Evolutionary conservation across 2,113 vertebrate genomes (phyloP).

Genomic region (Ictidomys tridecemlineatus): DNA sequence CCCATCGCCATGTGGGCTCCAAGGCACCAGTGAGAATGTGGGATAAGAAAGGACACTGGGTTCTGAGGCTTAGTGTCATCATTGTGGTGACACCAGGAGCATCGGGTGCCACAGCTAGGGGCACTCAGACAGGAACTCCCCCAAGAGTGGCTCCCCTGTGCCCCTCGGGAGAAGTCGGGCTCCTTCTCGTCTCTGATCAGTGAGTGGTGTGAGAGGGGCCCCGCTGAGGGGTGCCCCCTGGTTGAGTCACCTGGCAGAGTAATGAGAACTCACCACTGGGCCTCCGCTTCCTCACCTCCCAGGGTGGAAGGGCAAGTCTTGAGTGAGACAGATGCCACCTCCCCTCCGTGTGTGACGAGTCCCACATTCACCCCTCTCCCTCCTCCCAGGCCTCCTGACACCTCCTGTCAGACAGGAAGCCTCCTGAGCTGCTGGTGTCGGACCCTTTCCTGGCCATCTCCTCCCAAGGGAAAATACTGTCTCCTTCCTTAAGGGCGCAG

Average conservation of each 20-base stretch:
- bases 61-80: not conserved
- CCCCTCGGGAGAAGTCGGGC: not conserved
- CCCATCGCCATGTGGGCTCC: too few relatives aligned
- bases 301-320: not conserved
- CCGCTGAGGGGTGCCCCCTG: not conserved
- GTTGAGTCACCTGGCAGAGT: not conserved
- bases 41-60: not conserved
- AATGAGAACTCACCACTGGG: slow-evolving; percentile 44
- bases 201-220: not conserved
- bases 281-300: not conserved
- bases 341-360: not conserved
- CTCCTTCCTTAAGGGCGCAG: slow-evolving; percentile 32
- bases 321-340: slow-evolving; percentile 20
- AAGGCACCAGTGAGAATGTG: too few relatives aligned
- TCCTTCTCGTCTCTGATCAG: not conserved
- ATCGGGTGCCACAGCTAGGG: not conserved
- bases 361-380: not conserved
- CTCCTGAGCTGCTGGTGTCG: slow-evolving; percentile 14
- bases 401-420: slow-evolving; percentile 48
- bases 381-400: not conserved
- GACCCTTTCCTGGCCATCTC: not conserved
- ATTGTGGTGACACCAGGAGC: too few relatives aligned
- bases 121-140: not conserved
- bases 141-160: not conserved
- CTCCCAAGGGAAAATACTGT: not conserved